A percentile compares a stretch with the other conserved stretches of the same genome.
Evolutionary conservation across 2,113 vertebrate genomes (phyloP).

Genomic region (Zosterops hypoxanthus): DNA sequence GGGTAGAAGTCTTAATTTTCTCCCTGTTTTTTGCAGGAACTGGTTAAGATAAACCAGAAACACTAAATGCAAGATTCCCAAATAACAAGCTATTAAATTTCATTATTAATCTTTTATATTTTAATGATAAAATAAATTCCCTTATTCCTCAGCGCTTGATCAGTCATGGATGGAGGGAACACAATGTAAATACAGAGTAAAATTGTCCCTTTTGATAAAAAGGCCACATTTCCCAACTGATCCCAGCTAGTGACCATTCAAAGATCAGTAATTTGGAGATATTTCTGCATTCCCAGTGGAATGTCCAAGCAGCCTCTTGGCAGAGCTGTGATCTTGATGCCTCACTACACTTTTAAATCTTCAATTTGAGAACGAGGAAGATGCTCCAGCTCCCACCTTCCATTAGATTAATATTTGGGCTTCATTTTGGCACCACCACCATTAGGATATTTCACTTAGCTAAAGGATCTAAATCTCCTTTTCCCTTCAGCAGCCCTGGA

Average conservation of each 20-base stretch:
- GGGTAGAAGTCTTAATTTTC: background rate
- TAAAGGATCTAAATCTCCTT: slow-evolving; percentile 1
- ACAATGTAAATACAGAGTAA: background rate
- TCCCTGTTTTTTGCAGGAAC: background rate
- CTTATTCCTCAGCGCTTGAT: background rate
- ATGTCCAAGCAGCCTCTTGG: background rate
- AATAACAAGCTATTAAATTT: background rate
- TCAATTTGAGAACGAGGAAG: background rate
- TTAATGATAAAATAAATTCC: background rate
- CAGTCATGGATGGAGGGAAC: background rate
- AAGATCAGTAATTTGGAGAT: background rate
- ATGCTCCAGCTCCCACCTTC: background rate
- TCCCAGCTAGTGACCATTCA: background rate
- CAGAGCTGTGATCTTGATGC: background rate
- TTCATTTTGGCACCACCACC: background rate
- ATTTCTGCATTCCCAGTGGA: background rate
- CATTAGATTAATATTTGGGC: background rate
- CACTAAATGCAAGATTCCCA: background rate
- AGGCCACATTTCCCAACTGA: background rate
- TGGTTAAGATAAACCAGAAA: background rate
- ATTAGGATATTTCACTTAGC: background rate
- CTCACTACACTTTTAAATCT: background rate
- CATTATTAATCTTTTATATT: background rate
- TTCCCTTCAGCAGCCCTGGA: slow-evolving; percentile 4
- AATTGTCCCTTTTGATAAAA: background rate